Evolutionary conservation across 2,113 vertebrate species (phyloP).

Genomic region (Ahaetulla prasina): DNA sequence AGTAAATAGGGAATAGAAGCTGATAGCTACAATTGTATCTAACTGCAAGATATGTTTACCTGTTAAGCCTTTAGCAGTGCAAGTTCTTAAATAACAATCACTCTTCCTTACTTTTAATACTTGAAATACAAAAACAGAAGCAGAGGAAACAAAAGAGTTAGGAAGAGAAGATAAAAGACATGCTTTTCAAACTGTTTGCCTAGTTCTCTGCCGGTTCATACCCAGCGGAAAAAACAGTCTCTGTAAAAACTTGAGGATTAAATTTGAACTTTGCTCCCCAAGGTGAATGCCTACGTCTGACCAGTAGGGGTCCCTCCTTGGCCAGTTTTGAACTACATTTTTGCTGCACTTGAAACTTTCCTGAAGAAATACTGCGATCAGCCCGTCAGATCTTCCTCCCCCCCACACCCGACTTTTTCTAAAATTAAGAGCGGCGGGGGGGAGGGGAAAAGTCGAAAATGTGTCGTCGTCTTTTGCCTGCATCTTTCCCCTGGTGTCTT

Average conservation of each 20-base stretch:
- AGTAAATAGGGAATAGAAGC: background rate
- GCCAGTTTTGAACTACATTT: slow-evolving; percentile 39
- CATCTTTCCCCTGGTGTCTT: background rate
- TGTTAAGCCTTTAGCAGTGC: background rate
- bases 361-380: slow-evolving; percentile 26
- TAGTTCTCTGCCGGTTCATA: background rate
- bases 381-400: slow-evolving; percentile 1
- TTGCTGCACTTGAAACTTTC: slow-evolving; percentile 54
- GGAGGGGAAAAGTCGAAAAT: background rate
- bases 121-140: background rate
- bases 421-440: background rate
- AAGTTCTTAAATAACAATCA: background rate
- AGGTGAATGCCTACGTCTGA: slow-evolving; percentile 17
- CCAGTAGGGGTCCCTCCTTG: slow-evolving; percentile 52
- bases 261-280: slow-evolving; percentile 15
- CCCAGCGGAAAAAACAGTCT: background rate
- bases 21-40: background rate
- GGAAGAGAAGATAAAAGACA: background rate
- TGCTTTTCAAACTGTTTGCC: background rate
- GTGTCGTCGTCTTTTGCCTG: background rate
- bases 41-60: background rate
- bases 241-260: background rate
- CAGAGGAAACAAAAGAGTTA: background rate
- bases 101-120: background rate
- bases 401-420: background rate